Percentiles rank a stretch among this genome's conserved stretches.
phyloP scores from a whole-genome alignment of 2,888 invertebrate genomes.

The Calliphora vomitoria region DNA sequence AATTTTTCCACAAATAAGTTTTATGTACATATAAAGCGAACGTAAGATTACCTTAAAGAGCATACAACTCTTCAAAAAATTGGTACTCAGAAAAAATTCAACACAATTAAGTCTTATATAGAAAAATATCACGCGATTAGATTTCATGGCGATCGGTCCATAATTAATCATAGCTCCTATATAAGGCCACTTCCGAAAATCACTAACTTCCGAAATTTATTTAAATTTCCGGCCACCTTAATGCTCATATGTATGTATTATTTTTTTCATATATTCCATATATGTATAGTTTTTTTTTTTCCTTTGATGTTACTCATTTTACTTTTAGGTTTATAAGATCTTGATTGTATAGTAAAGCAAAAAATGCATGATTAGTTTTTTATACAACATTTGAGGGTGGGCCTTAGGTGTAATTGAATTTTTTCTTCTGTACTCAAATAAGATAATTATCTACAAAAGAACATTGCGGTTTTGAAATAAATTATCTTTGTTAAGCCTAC shows the following conservation, averaged over 20 bases:
- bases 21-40: too few relatives aligned
- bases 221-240: too few relatives aligned
- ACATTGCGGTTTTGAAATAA: neutral
- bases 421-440: neutral
- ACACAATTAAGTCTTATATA: too few relatives aligned
- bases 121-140: too few relatives aligned
- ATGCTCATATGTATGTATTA: neutral
- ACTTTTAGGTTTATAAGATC: conserved; percentile 10
- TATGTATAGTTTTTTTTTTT: neutral
- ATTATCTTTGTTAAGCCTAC: neutral
- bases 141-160: too few relatives aligned
- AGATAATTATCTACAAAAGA: conserved; percentile 13
- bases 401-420: neutral
- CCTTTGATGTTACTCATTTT: conserved; percentile 1
- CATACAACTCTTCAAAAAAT: too few relatives aligned
- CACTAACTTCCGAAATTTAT: too few relatives aligned
- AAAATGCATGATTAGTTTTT: conserved; percentile 37
- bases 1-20: too few relatives aligned
- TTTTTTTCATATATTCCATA: neutral
- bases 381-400: neutral
- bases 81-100: too few relatives aligned
- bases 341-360: conserved; percentile 1
- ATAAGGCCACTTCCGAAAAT: too few relatives aligned
- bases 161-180: too few relatives aligned
- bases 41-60: too few relatives aligned